Percentiles rank a stretch among this genome's conserved stretches.
Conservation (phyloP, 2,888 invertebrate genomes). For the Parnassius glacialis region DNA sequence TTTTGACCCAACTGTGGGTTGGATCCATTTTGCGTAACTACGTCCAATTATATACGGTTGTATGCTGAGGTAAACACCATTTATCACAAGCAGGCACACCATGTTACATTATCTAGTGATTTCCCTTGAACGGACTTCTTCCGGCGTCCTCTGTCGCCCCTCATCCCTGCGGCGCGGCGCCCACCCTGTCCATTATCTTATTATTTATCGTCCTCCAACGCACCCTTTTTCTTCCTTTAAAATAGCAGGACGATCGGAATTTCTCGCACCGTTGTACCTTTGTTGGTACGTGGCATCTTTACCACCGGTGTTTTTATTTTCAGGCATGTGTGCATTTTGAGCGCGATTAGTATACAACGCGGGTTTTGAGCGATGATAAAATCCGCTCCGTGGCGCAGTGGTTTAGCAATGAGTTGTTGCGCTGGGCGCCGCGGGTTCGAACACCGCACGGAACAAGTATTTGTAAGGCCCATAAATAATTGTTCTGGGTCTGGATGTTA, state of each 20-base stretch:
- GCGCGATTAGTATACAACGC: too few relatives aligned
- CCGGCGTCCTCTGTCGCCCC: conserved; percentile 1
- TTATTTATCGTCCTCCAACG: conserved; percentile 51
- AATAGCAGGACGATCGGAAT: conserved; percentile 3
- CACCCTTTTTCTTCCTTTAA: conserved; percentile 29
- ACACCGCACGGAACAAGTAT: too few relatives aligned
- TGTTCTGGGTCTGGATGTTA: too few relatives aligned
- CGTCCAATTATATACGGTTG: too few relatives aligned
- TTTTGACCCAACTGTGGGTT: too few relatives aligned
- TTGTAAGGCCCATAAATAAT: too few relatives aligned
- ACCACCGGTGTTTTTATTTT: neutral
- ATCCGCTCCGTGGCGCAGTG: too few relatives aligned
- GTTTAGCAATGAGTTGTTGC: too few relatives aligned
- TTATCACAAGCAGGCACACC: neutral
- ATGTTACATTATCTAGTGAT: conserved; percentile 1
- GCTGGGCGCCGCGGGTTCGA: too few relatives aligned
- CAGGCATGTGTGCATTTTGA: neutral
- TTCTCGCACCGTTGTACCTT: conserved; percentile 10
- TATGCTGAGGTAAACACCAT: neutral
- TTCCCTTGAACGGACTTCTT: neutral
- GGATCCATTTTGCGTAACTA: too few relatives aligned
- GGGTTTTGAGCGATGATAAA: too few relatives aligned
- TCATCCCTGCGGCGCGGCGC: conserved; percentile 22
- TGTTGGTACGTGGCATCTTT: neutral
- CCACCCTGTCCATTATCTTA: conserved; percentile 46